Evolutionary conservation across 2,888 invertebrate species (phyloP), one percentile per base, ranked within the genome.

Genomic region (Brenthis daphne): DNA sequence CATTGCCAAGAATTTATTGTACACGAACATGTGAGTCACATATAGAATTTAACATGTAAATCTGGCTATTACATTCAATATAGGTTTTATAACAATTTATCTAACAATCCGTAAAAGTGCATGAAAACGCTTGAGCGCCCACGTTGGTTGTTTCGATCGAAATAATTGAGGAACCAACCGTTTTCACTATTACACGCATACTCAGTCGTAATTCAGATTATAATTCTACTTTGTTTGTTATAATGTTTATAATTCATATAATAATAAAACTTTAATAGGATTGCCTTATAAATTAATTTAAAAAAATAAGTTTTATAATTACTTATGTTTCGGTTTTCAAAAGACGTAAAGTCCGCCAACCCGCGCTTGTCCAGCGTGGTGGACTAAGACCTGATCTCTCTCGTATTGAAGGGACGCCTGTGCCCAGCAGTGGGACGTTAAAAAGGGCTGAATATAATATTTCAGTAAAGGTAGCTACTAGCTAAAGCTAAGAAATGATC

Each of bases 61-160:
- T 60, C 48, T 43, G 2, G 14, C 6, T 43, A 43, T 43, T 63
- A 43, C 37, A 53, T 54, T 54, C 53, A 63, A 63, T 37, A 63
- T 63, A 6, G 37, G 53, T 63, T 63, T 24, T 53, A 20, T 63
- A 63, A 63, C 29, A 55, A 55, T 16, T 47, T 64, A 48, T 64
- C 61, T 66, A 57, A 70, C 55, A 64, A 64, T 64, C 63, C 37
- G 57, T 66, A 64, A 64, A 67, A 67, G 57, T 64, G 58, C 58
- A 67, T 60, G 63, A 63, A 64, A 64, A 66, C 66, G 69, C 57
- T 67, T 70, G 43, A 64, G 29, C 53, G 69, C 60, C 50, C 61
- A 64, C 67, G 53, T 65, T 33, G 29, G 54, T 54, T 24, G 58
- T 58, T 64, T 57, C 56, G 60, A 57, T 57, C 48, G 67, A 67